phyloP scores from a whole-genome alignment of 2,888 invertebrate genomes.

The Opisthograptis luteolata region DNA sequence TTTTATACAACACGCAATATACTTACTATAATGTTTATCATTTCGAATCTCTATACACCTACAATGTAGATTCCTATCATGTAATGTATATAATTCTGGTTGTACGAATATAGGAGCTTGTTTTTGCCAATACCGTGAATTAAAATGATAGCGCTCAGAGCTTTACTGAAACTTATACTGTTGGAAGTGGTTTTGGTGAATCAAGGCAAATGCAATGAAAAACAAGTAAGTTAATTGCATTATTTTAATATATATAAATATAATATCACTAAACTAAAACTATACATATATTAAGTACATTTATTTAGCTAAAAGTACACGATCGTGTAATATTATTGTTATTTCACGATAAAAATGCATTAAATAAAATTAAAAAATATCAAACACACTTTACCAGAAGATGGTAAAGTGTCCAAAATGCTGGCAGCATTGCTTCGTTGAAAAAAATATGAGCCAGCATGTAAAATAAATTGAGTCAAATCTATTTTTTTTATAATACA shows the following conservation, averaged over 20 bases:
- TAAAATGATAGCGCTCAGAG: constrained; percentile 14
- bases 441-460: no score
- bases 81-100: constrained; percentile 47
- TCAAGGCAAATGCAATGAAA: neutral
- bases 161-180: constrained; percentile 12
- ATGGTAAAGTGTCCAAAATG: no score
- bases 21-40: constrained; percentile 28
- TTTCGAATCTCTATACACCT: constrained; percentile 33
- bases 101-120: neutral
- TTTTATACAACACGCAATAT: constrained; percentile 27
- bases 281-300: no score
- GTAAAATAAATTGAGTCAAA: no score
- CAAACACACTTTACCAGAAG: no score
- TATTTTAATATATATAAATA: neutral
- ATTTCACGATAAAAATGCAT: no score
- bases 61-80: constrained; percentile 53
- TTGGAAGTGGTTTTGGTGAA: constrained; percentile 2
- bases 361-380: no score
- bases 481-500: no score
- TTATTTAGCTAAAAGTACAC: no score
- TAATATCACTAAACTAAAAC: no score
- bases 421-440: no score
- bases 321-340: no score
- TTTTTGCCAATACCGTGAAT: constrained; percentile 4
- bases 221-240: constrained; percentile 1